Evolutionary conservation across 2,113 vertebrate genomes (phyloP), one percentile per base, ranked within the genome.

Genomic region (Haliaeetus leucogaster): DNA sequence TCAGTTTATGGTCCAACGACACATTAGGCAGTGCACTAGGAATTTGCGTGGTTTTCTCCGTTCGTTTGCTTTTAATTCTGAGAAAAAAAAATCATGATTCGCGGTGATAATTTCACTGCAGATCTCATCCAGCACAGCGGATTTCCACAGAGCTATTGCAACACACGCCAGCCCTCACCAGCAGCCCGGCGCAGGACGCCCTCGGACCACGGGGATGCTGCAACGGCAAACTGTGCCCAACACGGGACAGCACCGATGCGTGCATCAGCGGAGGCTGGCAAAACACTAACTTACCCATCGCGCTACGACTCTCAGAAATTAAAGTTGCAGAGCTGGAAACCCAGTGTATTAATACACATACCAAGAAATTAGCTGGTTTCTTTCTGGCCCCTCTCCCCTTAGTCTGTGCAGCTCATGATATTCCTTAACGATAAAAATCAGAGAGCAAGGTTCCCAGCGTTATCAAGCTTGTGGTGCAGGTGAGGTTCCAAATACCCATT

Each of bases 281-380:
- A 13, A 47, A 13, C 18, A 15, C 42, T 26, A 2, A 0, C 29
- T 32, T 6, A 2, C 12, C 2, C 27, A 2, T 1, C 5, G 17
- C 18, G 1, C n/a, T 0, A 0, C 1, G 0, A 12, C 34, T 3
- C 32, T 0, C 23, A 10, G n/a, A 10, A 62, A 2, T 0, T 7
- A 6, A 4, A 48, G 22, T 2, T 3, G 1, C 27, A 8, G 34
- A 36, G 15, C 0, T 1, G 10, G 1, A 47, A 76, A 7, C 7
- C 4, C 47, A 4, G 9, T 0, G 9, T 2, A 4, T 1, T 19
- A 9, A 27, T 7, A 16, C 16, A 5, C 9, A 5, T 5, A 4
- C 3, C 16, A 23, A 22, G 26, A 29, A 53, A 10, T 4, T 1
- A 17, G 10, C 7, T 14, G 10, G 1, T 1, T 10, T 9, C 26